phyloP scores from a whole-genome alignment of 1,140 invertebrate genomes.

The Pseudomyrmex dendroicus region DNA sequence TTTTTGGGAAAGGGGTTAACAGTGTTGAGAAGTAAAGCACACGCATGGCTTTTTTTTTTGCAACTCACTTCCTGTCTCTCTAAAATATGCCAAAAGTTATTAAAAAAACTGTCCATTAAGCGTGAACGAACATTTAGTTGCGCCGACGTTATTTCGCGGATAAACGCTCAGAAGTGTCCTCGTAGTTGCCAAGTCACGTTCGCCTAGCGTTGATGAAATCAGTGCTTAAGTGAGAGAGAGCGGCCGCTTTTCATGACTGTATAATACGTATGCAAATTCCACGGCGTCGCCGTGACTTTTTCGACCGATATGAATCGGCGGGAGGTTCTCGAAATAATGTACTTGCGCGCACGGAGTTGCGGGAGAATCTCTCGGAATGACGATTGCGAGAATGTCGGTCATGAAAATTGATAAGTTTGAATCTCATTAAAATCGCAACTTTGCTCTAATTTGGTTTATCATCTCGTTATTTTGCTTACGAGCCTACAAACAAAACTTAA shows the following conservation, averaged over 20 bases:
- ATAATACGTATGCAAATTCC: background rate
- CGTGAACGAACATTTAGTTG: background rate
- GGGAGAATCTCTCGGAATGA: background rate
- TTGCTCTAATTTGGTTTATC: no score
- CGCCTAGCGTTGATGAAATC: conserved; percentile 40
- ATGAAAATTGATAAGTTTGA: no score
- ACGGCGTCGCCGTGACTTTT: conserved; percentile 10
- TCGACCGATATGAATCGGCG: conserved; percentile 17
- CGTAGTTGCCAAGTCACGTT: conserved; percentile 47
- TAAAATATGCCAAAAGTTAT: background rate
- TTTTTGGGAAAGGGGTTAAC: no score
- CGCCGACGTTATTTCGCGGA: conserved; percentile 14
- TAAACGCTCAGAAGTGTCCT: conserved; percentile 24
- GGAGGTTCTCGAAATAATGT: conserved; percentile 7
- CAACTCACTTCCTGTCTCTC: no score
- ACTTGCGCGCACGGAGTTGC: background rate
- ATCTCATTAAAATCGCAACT: no score
- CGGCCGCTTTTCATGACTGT: conserved; percentile 26
- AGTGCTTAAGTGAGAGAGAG: conserved; percentile 12
- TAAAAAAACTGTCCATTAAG: background rate
- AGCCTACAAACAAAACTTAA: no score
- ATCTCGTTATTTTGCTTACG: no score
- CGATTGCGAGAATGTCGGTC: background rate
- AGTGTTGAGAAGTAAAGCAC: background rate
- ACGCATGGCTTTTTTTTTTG: background rate